Conservation (phyloP, 2,888 invertebrate species). For the Drosophila sordidapex region DNA sequence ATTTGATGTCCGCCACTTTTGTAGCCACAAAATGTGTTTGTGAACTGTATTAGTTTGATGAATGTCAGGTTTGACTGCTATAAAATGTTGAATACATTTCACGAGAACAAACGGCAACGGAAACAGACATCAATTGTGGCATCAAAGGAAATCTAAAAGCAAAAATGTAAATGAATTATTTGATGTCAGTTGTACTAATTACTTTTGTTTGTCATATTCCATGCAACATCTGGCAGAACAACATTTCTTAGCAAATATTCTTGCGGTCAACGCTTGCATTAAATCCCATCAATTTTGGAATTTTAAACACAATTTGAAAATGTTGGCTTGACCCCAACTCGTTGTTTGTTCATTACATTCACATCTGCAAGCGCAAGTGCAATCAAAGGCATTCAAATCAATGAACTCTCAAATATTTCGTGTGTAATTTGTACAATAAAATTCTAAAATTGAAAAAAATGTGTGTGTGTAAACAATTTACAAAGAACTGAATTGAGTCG, state of each 20-base stretch:
- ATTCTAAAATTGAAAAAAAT: conserved; percentile 20
- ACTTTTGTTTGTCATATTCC: neutral
- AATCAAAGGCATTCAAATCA: neutral
- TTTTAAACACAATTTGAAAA: neutral
- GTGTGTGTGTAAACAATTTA: conserved; percentile 27
- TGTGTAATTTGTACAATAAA: conserved; percentile 18
- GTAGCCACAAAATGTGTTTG: neutral
- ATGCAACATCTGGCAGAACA: neutral
- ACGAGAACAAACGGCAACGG: neutral
- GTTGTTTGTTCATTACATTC: neutral
- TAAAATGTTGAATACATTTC: neutral
- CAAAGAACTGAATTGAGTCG: conserved; percentile 11
- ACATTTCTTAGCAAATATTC: neutral
- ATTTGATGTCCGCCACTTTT: neutral
- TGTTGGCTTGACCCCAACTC: neutral
- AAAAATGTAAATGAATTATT: neutral
- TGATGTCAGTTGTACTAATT: neutral
- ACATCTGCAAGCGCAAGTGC: neutral
- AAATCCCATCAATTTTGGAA: neutral
- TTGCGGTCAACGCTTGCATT: neutral
- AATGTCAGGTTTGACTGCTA: neutral
- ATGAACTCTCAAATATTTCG: neutral
- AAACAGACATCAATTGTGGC: neutral
- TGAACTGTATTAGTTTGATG: neutral
- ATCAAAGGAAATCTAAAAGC: neutral